phyloP scores from a whole-genome alignment of 2,113 vertebrate species.

The Nannobrachium achirus region DNA sequence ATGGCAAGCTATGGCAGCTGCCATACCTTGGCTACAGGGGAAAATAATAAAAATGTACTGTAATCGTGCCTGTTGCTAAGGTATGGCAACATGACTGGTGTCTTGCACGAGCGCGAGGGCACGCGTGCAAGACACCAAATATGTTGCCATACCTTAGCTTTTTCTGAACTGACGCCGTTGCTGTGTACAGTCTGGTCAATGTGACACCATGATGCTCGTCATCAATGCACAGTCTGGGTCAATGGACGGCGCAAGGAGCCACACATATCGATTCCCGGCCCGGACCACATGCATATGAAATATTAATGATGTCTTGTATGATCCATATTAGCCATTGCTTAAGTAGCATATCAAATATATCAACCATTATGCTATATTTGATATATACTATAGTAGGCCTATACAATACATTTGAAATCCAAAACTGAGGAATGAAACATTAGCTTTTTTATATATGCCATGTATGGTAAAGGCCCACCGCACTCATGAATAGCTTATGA shows the following conservation, averaged over 20 bases:
- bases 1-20: too few species aligned
- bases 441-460: too few species aligned
- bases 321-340: slow-evolving; percentile 22
- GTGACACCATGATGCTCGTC: background rate
- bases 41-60: too few species aligned
- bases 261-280: slow-evolving; percentile 60
- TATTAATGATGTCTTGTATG: slow-evolving; percentile 60
- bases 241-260: slow-evolving; percentile 32
- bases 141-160: too few species aligned
- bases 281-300: slow-evolving; percentile 58
- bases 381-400: too few species aligned
- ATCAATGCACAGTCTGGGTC: background rate
- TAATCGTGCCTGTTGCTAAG: too few species aligned
- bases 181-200: background rate
- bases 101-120: too few species aligned
- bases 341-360: background rate
- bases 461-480: background rate
- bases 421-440: background rate
- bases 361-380: background rate
- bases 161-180: too few species aligned
- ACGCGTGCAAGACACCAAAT: too few species aligned
- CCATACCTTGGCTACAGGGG: too few species aligned
- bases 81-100: too few species aligned
- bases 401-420: background rate
- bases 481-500: background rate